Evolutionary conservation across 2,797 vertebrate genomes (phyloP).

Genomic region (Mionectes olivaceus): DNA sequence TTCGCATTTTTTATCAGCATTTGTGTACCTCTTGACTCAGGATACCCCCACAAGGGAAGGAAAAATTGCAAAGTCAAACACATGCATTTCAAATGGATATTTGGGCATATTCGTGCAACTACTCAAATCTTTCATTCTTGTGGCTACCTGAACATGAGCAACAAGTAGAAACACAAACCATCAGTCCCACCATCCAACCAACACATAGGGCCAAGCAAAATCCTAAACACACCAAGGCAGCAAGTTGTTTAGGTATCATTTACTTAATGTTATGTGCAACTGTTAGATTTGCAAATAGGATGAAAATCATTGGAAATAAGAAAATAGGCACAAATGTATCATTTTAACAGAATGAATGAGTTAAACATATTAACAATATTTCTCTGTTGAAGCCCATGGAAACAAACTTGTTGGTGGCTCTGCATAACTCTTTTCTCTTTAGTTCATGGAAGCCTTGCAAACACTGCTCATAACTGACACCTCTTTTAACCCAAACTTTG

Average conservation of each 20-base stretch:
- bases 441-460: background rate
- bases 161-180: background rate
- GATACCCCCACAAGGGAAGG: background rate
- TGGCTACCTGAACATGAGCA: background rate
- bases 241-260: background rate
- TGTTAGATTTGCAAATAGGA: background rate
- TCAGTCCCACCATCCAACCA: background rate
- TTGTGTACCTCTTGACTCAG: background rate
- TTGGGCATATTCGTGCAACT: background rate
- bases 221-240: rapidly evolving
- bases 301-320: background rate
- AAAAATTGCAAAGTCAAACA: background rate
- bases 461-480: rapidly evolving
- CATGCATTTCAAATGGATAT: background rate
- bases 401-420: background rate
- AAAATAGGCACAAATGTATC: background rate
- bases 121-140: background rate
- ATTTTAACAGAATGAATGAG: background rate
- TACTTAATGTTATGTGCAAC: background rate
- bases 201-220: background rate
- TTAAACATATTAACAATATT: background rate
- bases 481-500: background rate
- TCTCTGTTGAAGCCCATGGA: background rate
- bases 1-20: background rate
- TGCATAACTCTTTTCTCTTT: background rate